Percentiles rank a stretch among this genome's conserved stretches.
phyloP scores from a whole-genome alignment of 2,888 invertebrate species.

The Bembecia ichneumoniformis region DNA sequence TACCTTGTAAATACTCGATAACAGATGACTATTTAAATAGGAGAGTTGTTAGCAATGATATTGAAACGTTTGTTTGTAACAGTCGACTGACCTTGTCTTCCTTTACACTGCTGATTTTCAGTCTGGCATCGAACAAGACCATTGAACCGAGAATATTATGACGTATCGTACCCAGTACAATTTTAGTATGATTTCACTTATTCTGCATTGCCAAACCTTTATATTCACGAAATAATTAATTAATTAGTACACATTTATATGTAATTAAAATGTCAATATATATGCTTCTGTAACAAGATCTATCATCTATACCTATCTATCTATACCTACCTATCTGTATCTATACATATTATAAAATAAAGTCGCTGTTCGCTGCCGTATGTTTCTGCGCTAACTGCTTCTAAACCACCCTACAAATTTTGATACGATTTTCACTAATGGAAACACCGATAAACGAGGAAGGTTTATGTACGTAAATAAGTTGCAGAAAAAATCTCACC shows the following conservation, averaged over 20 bases:
- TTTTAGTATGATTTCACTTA: conserved; percentile 55
- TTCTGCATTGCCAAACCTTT: conserved; percentile 24
- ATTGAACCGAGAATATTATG: conserved; percentile 48
- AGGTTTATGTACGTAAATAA: no score
- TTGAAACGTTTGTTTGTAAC: conserved; percentile 44
- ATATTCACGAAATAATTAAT: conserved; percentile 44
- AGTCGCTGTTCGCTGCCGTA: no score
- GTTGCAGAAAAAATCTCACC: no score
- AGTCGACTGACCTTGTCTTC: conserved; percentile 56
- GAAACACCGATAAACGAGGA: no score
- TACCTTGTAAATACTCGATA: conserved; percentile 8
- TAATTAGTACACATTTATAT: conserved; percentile 8
- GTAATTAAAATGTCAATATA: no score
- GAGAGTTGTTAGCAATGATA: conserved; percentile 25
- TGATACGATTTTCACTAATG: no score
- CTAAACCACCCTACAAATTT: no score
- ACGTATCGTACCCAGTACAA: conserved; percentile 30
- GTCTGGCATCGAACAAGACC: conserved; percentile 37
- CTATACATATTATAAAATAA: no score
- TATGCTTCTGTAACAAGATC: no score
- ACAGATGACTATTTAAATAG: conserved; percentile 11
- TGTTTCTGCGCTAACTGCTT: no score
- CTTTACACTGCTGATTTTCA: conserved; percentile 43
- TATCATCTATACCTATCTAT: no score
- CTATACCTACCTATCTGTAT: no score